Base-by-base conservation (phyloP, 2,113 vertebrate genomes). In the Aptenodytes patagonicus region DNA sequence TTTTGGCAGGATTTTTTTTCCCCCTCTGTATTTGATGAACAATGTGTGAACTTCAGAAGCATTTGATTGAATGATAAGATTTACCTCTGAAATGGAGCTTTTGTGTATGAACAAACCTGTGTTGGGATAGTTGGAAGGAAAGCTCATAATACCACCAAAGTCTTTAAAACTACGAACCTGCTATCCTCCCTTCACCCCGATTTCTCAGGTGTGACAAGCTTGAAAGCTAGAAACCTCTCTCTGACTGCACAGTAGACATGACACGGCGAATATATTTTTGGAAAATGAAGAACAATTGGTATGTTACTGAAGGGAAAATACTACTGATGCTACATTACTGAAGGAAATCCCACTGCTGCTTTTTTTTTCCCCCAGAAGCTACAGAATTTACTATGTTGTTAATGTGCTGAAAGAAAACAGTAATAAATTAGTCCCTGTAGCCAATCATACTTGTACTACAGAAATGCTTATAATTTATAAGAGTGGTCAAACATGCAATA, bases 371-470 rank as follows among this genome's bases (percentile, higher is more conserved):
- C 20, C 11, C 11, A 32, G 68, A 81, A 92, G 72, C 44, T 47
- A 9, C 47, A 78, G 38, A 89, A 93, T 97, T 95, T 97, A 91
- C 72, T 84, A 24, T 1, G 0, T 26, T 55, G 60, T 84, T 95
- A 82, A 69, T 84, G 49, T 51, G 14, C 90, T 78, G 47, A 81
- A 93, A 69, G 87, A 79, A 95, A 92, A 90, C 5, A 16, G 54
- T 54, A 51, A 65, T 96, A 93, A 97, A 96, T 95, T 91, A 83
- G 58, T 89, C 69, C 49, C 73, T 84, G 61, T 49, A 68, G 87
- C 86, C 36, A 96, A 38, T 91, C 49, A 31, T 52, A 68, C 60
- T 79, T 61, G 81, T 82, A 69, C 5, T 72, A 57, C 57, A 69
- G 77, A 82, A 95, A 79, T 40, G 36, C 44, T 69, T 24, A 1